A percentile compares a stretch with the other conserved stretches of the same genome.
Evolutionary conservation across 2,113 vertebrate species (phyloP).

Genomic region (Odobenus rosmarus): DNA sequence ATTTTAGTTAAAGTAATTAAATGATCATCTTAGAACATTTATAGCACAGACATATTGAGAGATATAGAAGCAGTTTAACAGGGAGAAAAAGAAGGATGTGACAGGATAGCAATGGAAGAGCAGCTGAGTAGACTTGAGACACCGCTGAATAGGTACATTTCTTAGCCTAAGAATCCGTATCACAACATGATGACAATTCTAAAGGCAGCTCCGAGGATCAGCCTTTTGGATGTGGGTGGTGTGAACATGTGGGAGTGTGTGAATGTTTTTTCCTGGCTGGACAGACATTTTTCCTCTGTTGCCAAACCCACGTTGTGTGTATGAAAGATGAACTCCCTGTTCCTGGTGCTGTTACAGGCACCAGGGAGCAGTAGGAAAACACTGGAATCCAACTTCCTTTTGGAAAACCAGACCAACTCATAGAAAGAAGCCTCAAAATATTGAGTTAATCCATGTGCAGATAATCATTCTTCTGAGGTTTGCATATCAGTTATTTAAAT

Average conservation of each 20-base stretch:
- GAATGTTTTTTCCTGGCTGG: slow-evolving; percentile 29
- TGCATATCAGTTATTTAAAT: slow-evolving; percentile 48
- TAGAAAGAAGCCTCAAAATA: slow-evolving; percentile 54
- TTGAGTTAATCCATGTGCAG: background rate
- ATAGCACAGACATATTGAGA: background rate
- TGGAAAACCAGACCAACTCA: slow-evolving; percentile 38
- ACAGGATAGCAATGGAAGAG: background rate
- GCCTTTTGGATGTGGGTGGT: slow-evolving; percentile 7
- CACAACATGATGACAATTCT: background rate
- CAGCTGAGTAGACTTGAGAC: background rate
- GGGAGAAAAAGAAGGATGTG: background rate
- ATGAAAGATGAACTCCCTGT: slow-evolving; percentile 17
- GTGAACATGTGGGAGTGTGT: slow-evolving; percentile 28
- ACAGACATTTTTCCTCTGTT: slow-evolving; percentile 11
- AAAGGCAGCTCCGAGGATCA: background rate
- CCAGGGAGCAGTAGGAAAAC: slow-evolving; percentile 1
- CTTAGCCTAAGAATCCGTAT: background rate
- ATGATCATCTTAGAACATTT: background rate
- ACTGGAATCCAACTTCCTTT: background rate
- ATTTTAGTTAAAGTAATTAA: background rate
- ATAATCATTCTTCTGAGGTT: slow-evolving; percentile 34
- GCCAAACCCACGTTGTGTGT: slow-evolving; percentile 28
- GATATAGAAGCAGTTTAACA: background rate
- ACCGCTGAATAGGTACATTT: background rate
- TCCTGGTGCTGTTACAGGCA: background rate